Evolutionary conservation across 2,797 vertebrate species (phyloP).

Genomic region (Sparidentex hasta): DNA sequence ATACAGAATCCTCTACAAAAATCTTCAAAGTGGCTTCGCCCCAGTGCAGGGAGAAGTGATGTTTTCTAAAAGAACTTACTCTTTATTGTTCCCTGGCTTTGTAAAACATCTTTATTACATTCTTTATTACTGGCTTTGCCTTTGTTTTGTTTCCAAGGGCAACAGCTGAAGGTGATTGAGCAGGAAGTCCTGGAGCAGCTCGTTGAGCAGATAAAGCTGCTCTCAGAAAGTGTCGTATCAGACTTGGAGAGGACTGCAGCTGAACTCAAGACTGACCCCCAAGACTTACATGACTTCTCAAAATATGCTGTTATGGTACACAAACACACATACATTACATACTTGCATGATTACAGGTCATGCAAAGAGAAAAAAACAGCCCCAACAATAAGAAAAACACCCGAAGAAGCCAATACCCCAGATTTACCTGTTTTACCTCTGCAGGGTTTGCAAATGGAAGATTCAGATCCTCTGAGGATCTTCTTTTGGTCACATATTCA

Average conservation of each 20-base stretch:
- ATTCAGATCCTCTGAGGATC: slow-evolving; percentile 16
- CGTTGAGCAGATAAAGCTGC: slow-evolving; percentile 72
- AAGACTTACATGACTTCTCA: slow-evolving; percentile 77
- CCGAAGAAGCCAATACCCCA: not conserved
- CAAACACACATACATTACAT: not conserved
- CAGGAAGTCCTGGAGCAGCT: slow-evolving; percentile 78
- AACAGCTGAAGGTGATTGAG: slow-evolving; percentile 74
- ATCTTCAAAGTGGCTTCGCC: not conserved
- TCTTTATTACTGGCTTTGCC: not conserved
- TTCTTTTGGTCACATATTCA: slow-evolving; percentile 22
- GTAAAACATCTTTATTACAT: not conserved
- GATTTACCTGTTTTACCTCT: not conserved
- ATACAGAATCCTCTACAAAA: not conserved
- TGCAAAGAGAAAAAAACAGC: not conserved
- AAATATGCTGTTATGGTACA: slow-evolving; percentile 84
- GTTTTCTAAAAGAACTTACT: not conserved
- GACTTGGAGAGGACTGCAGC: slow-evolving; percentile 77
- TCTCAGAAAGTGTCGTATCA: slow-evolving; percentile 74
- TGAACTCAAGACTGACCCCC: slow-evolving; percentile 74
- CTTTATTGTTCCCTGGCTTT: not conserved
- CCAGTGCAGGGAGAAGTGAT: not conserved
- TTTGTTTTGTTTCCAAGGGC: slow-evolving; percentile 71
- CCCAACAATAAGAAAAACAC: not conserved
- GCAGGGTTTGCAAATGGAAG: slow-evolving; percentile 18
- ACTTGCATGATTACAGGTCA: not conserved